These are phyloP conservation scores for Eira barbara DNA, from an alignment of 2,113 vertebrate species.

Conservation along the genomic window DNA sequence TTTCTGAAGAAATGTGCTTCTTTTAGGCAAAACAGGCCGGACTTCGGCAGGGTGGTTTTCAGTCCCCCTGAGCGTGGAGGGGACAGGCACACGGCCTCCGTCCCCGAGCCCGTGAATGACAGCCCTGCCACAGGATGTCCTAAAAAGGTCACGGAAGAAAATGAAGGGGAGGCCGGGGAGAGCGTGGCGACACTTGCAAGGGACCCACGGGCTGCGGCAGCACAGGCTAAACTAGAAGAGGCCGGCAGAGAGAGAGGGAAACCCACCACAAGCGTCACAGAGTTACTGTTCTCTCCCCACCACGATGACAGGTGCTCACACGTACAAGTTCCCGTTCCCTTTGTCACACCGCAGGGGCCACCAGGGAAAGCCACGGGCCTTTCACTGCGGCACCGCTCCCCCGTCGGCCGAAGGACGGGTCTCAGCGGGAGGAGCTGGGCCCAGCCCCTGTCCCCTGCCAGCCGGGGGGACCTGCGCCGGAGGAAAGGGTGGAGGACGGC, in stretches of 20 bases:
- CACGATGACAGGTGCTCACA: neutral
- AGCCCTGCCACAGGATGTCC: neutral
- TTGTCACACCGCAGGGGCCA: slow-evolving; percentile 9
- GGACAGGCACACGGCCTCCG: neutral
- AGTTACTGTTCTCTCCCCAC: neutral
- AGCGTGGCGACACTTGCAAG: slow-evolving; percentile 31
- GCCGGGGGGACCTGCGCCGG: rapidly evolving
- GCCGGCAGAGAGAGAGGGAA: neutral
- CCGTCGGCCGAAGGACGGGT: neutral
- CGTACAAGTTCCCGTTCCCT: neutral
- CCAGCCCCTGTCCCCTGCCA: too few species aligned
- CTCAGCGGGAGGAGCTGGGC: neutral
- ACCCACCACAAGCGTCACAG: neutral
- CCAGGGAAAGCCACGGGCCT: slow-evolving; percentile 14
- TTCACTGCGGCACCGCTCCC: neutral
- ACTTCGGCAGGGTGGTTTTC: neutral
- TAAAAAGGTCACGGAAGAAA: slow-evolving; percentile 39
- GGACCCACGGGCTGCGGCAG: neutral
- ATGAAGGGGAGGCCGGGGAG: neutral
- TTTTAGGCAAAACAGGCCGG: neutral
- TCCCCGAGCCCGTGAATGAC: neutral
- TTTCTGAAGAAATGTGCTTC: neutral
- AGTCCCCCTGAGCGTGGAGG: neutral
- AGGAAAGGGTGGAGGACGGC: neutral
- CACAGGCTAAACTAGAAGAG: slow-evolving; percentile 43